These are phyloP conservation scores for Solenopsis invicta DNA, from an alignment of 1,140 invertebrate genomes.

Conservation along the genomic window DNA sequence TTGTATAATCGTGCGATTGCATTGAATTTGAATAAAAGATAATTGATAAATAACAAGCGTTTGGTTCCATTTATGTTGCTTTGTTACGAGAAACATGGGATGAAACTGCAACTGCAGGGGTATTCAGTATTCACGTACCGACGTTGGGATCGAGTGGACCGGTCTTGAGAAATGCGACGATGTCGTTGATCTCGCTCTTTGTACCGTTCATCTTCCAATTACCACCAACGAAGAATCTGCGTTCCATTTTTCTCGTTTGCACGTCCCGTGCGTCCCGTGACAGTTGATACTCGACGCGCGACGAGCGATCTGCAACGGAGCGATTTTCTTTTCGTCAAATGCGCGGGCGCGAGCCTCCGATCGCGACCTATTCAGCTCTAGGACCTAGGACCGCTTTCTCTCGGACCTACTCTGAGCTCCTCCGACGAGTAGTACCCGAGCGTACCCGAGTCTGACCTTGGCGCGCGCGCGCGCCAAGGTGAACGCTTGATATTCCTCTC, in stretches of 20 bases:
- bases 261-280: not conserved
- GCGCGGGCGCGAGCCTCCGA: not conserved
- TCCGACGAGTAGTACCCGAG: no score
- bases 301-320: not conserved
- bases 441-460: slow-evolving; percentile 10
- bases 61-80: not conserved
- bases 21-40: not conserved
- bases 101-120: not conserved
- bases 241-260: slow-evolving; percentile 87
- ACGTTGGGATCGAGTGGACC: slow-evolving; percentile 93
- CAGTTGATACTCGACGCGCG: not conserved
- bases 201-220: slow-evolving; percentile 98
- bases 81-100: not conserved
- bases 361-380: not conserved
- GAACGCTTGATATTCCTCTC: slow-evolving; percentile 14
- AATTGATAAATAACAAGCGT: not conserved
- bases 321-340: slow-evolving; percentile 76
- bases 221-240: slow-evolving; percentile 99
- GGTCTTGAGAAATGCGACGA: slow-evolving; percentile 93
- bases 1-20: not conserved
- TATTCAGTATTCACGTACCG: slow-evolving; percentile 88
- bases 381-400: no score
- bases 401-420: not conserved
- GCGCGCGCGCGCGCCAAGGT: slow-evolving; percentile 20
- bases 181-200: slow-evolving; percentile 93